These are phyloP conservation scores for Otolemur garnettii DNA, from an alignment of 2,113 vertebrate genomes.

Conservation along the genomic window DNA sequence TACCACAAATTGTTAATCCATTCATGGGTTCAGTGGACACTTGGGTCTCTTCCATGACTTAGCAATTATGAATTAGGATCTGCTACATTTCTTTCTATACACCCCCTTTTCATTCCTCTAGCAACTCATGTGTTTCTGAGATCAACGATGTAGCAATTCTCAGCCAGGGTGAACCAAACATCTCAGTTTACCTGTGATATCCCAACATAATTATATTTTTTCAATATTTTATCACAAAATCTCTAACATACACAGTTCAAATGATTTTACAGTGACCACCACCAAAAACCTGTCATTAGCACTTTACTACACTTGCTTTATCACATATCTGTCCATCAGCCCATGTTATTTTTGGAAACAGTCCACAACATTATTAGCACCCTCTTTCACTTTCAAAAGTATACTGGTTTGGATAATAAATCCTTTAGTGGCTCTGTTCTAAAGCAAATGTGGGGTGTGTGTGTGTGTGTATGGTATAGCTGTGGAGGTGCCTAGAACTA, in stretches of 20 bases:
- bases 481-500: background rate
- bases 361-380: background rate
- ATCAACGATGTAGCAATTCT: constrained; percentile 31
- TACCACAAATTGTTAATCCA: too few relatives aligned
- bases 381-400: background rate
- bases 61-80: too few relatives aligned
- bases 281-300: background rate
- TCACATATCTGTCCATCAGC: background rate
- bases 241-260: background rate
- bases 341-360: background rate
- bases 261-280: background rate
- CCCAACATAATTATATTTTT: background rate
- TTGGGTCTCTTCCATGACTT: too few relatives aligned
- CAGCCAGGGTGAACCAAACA: background rate
- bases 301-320: background rate
- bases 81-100: background rate
- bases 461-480: background rate
- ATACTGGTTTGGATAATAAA: background rate
- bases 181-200: background rate
- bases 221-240: constrained; percentile 34
- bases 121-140: background rate
- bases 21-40: too few relatives aligned
- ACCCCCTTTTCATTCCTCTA: background rate
- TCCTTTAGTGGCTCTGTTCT: background rate
- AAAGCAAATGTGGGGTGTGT: background rate